A percentile compares a stretch with the other conserved stretches of the same genome.
Conservation (phyloP, 2,797 vertebrate species). For the Trachops cirrhosus region DNA sequence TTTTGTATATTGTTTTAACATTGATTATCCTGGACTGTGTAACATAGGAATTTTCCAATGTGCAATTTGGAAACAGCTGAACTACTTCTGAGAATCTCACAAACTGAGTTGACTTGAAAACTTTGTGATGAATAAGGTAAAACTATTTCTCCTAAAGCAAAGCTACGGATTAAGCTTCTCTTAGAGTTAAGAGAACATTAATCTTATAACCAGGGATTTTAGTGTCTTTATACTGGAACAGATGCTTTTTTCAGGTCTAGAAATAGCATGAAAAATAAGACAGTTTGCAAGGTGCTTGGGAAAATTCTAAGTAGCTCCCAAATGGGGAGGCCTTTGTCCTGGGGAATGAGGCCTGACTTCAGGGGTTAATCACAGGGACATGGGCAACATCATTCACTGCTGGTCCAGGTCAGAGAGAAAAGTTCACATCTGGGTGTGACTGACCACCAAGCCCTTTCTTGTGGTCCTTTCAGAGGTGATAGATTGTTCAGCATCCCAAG, state of each 20-base stretch:
- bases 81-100: slow-evolving; percentile 36
- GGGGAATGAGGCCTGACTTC: slow-evolving; percentile 69
- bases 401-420: slow-evolving; percentile 70
- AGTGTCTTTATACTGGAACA: slow-evolving; percentile 79
- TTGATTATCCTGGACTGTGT: background rate
- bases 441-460: slow-evolving; percentile 63
- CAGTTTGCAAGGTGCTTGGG: slow-evolving; percentile 83
- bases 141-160: slow-evolving; percentile 43
- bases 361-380: slow-evolving; percentile 74
- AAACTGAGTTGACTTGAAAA: slow-evolving; percentile 36
- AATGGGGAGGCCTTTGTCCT: slow-evolving; percentile 74
- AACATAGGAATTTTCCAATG: slow-evolving; percentile 29
- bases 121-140: background rate
- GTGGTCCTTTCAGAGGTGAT: slow-evolving; percentile 67
- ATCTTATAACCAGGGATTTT: slow-evolving; percentile 54
- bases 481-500: slow-evolving; percentile 51
- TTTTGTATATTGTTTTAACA: slow-evolving; percentile 58
- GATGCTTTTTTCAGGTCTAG: slow-evolving; percentile 85
- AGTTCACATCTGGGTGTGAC: slow-evolving; percentile 67
- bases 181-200: slow-evolving; percentile 49
- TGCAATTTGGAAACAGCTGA: slow-evolving; percentile 47
- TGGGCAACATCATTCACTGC: slow-evolving; percentile 63
- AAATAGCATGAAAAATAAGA: slow-evolving; percentile 86
- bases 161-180: slow-evolving; percentile 49
- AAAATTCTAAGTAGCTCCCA: slow-evolving; percentile 80